phyloP scores from a whole-genome alignment of 1,140 invertebrate genomes.

The Trichonephila clavata region DNA sequence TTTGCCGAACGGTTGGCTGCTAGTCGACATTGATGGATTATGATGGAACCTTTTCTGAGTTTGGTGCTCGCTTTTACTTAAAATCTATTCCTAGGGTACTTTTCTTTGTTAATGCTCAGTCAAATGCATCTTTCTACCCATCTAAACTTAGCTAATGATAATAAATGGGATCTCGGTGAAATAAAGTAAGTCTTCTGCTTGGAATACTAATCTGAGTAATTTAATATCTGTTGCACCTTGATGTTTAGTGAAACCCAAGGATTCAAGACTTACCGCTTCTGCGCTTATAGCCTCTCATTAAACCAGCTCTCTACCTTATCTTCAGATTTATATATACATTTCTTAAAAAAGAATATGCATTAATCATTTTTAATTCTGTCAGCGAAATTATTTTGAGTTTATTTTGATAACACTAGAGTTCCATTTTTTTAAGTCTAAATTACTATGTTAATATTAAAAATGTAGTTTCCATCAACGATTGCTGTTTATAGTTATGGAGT shows the following conservation, averaged over 20 bases:
- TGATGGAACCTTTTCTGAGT: background rate
- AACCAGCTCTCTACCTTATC: background rate
- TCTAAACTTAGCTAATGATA: conserved; percentile 14
- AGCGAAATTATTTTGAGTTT: too few species aligned
- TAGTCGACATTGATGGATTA: conserved; percentile 22
- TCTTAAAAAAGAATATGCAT: too few species aligned
- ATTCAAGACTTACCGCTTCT: background rate
- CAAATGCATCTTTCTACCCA: conserved; percentile 1
- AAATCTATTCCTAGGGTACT: background rate
- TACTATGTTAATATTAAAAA: too few species aligned
- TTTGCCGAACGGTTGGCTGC: background rate
- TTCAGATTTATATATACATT: too few species aligned
- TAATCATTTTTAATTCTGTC: too few species aligned
- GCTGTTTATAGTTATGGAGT: too few species aligned
- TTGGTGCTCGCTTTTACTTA: background rate
- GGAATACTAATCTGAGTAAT: background rate
- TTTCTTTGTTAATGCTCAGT: background rate
- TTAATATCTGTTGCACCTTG: background rate
- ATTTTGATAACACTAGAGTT: too few species aligned
- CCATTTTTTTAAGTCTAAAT: too few species aligned
- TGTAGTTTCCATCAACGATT: too few species aligned
- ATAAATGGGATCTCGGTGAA: background rate
- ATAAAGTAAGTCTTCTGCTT: background rate
- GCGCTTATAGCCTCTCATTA: background rate
- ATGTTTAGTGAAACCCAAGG: background rate